These are phyloP conservation scores for Tiaroga cobitis DNA, from an alignment of 2,797 vertebrate species.

Conservation along the genomic window DNA sequence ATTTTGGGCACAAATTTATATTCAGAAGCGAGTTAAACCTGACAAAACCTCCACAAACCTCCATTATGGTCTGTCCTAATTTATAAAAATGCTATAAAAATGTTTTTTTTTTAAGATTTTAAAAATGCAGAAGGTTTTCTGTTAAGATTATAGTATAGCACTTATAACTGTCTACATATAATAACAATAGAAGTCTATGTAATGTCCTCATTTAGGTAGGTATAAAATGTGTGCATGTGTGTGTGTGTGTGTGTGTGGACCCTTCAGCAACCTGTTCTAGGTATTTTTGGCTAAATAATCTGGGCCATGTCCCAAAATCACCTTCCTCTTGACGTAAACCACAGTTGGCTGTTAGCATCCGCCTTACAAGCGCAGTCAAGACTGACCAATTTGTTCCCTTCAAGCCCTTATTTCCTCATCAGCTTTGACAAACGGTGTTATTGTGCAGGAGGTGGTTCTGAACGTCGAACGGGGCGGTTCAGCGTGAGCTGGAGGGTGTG, in stretches of 20 bases:
- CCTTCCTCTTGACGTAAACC: slow-evolving; percentile 16
- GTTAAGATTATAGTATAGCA: background rate
- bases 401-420: slow-evolving; percentile 34
- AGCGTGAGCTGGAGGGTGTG: slow-evolving; percentile 6
- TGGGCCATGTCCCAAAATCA: slow-evolving; percentile 16
- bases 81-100: background rate
- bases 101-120: background rate
- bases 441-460: slow-evolving; percentile 30
- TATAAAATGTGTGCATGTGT: background rate
- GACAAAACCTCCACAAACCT: background rate
- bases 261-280: slow-evolving; percentile 21
- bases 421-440: slow-evolving; percentile 39
- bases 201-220: background rate
- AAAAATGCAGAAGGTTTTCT: background rate
- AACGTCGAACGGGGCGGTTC: slow-evolving; percentile 19
- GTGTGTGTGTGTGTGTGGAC: slow-evolving; percentile 2
- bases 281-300: slow-evolving; percentile 33
- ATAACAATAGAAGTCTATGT: background rate
- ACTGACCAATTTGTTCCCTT: slow-evolving; percentile 23
- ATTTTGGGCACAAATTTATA: background rate
- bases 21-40: background rate
- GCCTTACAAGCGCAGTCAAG: slow-evolving; percentile 21
- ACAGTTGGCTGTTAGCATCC: slow-evolving; percentile 29
- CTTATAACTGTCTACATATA: background rate
- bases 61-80: background rate